A percentile compares a stretch with the other conserved stretches of the same genome.
These are phyloP conservation scores for Himalopsyche tibetana DNA, from an alignment of 2,888 invertebrate species.

Conservation along the genomic window DNA sequence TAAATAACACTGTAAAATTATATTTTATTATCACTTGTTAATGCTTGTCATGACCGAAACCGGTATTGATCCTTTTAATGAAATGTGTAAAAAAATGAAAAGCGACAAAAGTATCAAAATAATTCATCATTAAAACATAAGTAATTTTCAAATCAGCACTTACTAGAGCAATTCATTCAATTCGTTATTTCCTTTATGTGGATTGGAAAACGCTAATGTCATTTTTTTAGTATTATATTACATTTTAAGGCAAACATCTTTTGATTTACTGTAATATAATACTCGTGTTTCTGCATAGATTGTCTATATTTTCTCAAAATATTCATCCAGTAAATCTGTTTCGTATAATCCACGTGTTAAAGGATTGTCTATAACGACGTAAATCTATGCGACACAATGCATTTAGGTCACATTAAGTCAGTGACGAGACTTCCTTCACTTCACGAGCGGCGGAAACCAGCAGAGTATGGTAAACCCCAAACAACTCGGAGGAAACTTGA, in stretches of 20 bases:
- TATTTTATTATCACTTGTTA: too few relatives aligned
- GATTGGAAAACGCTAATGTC: too few relatives aligned
- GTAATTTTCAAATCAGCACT: too few relatives aligned
- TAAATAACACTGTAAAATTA: too few relatives aligned
- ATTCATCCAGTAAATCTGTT: not conserved
- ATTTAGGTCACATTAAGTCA: conserved; percentile 31
- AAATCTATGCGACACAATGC: conserved; percentile 32
- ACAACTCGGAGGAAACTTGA: conserved; percentile 27
- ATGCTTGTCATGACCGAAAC: too few relatives aligned
- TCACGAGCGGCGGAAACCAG: not conserved
- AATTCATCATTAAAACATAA: too few relatives aligned
- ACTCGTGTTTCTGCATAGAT: not conserved
- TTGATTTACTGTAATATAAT: not conserved
- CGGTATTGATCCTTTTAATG: too few relatives aligned
- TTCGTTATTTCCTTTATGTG: too few relatives aligned
- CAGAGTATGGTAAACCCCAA: conserved; percentile 1
- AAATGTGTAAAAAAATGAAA: too few relatives aligned
- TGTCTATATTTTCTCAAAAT: not conserved
- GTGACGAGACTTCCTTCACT: not conserved
- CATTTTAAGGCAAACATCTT: not conserved
- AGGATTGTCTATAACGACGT: conserved; percentile 27
- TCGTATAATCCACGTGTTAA: not conserved
- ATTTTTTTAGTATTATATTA: not conserved
- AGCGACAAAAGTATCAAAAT: too few relatives aligned
- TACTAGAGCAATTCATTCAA: too few relatives aligned